Evolutionary conservation across 2,797 vertebrate species (phyloP).

Genomic region (Hybognathus amarus): DNA sequence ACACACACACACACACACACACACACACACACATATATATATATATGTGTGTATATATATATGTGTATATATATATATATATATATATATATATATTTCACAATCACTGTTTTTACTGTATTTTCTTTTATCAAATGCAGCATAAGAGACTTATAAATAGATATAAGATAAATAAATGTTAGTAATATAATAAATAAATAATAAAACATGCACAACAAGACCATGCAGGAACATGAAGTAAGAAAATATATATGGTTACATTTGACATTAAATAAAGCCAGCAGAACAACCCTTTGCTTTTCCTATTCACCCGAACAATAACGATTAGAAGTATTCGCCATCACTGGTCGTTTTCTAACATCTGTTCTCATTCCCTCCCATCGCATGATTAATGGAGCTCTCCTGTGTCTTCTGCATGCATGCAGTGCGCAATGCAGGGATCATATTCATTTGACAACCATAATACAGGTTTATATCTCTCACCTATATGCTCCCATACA

Average conservation of each 20-base stretch:
- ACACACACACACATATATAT: too few relatives aligned
- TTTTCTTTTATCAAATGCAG: not conserved
- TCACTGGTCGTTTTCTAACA: not conserved
- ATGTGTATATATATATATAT: too few relatives aligned
- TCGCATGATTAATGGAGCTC: conserved; percentile 37
- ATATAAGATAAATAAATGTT: too few relatives aligned
- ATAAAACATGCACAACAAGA: not conserved
- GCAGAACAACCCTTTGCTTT: not conserved
- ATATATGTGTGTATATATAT: too few relatives aligned
- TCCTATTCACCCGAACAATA: not conserved
- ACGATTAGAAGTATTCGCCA: not conserved
- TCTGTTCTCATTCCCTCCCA: conserved; percentile 29
- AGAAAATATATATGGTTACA: not conserved
- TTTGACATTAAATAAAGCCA: not conserved
- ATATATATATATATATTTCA: too few relatives aligned
- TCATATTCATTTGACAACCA: conserved; percentile 19
- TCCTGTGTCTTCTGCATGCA: conserved; percentile 1
- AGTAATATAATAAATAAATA: too few relatives aligned
- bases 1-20: too few relatives aligned
- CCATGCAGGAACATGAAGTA: too few relatives aligned
- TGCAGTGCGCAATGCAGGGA: not conserved
- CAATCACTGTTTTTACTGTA: not conserved
- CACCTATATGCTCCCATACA: not conserved
- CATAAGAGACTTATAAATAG: too few relatives aligned
- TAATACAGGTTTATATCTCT: conserved; percentile 6